These are phyloP conservation scores for Argopecten irradians DNA, from an alignment of 1,140 invertebrate genomes.

Conservation along the genomic window DNA sequence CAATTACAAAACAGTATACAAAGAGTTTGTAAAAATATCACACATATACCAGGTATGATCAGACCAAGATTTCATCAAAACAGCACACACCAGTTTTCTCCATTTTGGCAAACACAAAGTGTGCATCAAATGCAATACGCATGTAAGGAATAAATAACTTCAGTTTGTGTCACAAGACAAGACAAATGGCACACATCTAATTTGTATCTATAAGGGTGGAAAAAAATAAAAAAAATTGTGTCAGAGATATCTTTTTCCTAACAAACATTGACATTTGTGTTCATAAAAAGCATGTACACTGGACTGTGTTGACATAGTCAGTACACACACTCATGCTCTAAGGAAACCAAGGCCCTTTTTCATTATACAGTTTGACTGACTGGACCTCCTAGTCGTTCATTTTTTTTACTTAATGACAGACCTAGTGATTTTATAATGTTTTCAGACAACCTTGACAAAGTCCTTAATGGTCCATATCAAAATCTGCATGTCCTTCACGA, in stretches of 20 bases:
- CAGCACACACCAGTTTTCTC: neutral
- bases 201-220: neutral
- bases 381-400: too few relatives aligned
- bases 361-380: too few relatives aligned
- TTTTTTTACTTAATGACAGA: too few relatives aligned
- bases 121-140: neutral
- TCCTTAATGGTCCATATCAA: too few relatives aligned
- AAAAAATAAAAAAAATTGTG: neutral
- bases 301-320: too few relatives aligned
- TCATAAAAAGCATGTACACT: neutral
- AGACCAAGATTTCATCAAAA: neutral
- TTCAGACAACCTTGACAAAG: too few relatives aligned
- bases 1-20: neutral
- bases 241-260: neutral
- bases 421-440: too few relatives aligned
- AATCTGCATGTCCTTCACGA: too few relatives aligned
- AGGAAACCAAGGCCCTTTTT: too few relatives aligned
- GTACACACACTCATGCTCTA: too few relatives aligned
- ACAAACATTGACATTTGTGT: neutral
- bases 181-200: neutral
- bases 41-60: neutral
- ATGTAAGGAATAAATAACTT: neutral
- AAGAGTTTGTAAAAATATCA: neutral
- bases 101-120: neutral
- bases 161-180: neutral